Percentiles rank a stretch among this genome's conserved stretches.
phyloP scores from a whole-genome alignment of 92 coral and sea anemone genomes.

The Montipora capitata region DNA sequence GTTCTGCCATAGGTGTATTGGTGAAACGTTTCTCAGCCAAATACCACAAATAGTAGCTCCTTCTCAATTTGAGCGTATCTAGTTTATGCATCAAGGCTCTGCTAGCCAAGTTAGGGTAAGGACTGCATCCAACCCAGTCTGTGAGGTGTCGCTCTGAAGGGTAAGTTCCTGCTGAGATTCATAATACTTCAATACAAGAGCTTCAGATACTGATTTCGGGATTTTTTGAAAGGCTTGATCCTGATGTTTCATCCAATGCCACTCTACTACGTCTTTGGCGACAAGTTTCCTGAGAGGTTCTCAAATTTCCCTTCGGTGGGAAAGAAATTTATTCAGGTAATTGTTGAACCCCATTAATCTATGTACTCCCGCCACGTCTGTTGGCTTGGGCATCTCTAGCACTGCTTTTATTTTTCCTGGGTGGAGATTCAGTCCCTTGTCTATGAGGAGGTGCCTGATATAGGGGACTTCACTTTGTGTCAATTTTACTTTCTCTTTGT shows the following conservation, averaged over 20 bases:
- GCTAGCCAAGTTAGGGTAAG: constrained; percentile 15
- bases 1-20: constrained; percentile 23
- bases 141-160: constrained; percentile 23
- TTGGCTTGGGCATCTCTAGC: constrained; percentile 15
- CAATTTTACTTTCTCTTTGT: background rate
- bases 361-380: constrained; percentile 8
- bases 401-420: constrained; percentile 20
- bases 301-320: constrained; percentile 18
- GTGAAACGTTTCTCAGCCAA: constrained; percentile 29
- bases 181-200: constrained; percentile 39
- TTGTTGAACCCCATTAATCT: constrained; percentile 27
- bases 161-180: constrained; percentile 44
- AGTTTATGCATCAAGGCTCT: constrained; percentile 43
- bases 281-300: constrained; percentile 33
- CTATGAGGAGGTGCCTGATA: background rate
- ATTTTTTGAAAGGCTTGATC: constrained; percentile 42
- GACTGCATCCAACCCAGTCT: constrained; percentile 14
- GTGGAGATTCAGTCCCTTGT: background rate
- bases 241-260: constrained; percentile 39
- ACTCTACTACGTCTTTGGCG: constrained; percentile 26
- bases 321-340: constrained; percentile 31
- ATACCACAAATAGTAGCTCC: constrained; percentile 37
- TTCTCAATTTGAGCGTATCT: constrained; percentile 52
- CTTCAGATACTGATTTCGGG: constrained; percentile 22
- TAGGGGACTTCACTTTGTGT: background rate